phyloP scores from a whole-genome alignment of 2,888 invertebrate genomes.

The Diarsia dahlii region DNA sequence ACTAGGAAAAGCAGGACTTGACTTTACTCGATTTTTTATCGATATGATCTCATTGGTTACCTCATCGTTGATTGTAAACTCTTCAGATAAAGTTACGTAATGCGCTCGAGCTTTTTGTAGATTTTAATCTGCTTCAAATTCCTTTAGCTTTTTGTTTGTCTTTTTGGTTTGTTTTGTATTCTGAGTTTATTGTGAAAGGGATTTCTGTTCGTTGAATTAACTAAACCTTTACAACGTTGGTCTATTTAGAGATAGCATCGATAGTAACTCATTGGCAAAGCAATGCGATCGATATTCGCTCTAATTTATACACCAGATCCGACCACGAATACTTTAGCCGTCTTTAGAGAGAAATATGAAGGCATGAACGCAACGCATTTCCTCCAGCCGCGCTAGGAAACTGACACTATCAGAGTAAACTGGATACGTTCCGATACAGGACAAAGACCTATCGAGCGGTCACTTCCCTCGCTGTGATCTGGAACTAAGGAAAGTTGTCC shows the following conservation, averaged over 20 bases:
- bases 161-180: constrained; percentile 30
- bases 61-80: constrained; percentile 24
- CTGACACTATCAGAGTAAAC: constrained; percentile 75
- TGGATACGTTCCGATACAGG: constrained; percentile 85
- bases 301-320: constrained; percentile 34
- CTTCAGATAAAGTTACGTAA: constrained; percentile 7
- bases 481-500: constrained; percentile 87
- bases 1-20: not conserved
- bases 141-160: constrained; percentile 1
- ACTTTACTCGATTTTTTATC: constrained; percentile 14
- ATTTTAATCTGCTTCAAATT: constrained; percentile 38
- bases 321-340: constrained; percentile 14
- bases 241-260: not conserved
- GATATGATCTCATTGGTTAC: constrained; percentile 42
- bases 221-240: not conserved
- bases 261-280: constrained; percentile 20
- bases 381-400: constrained; percentile 75
- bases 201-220: not conserved
- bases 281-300: constrained; percentile 20
- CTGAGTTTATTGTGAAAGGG: constrained; percentile 19
- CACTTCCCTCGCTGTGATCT: constrained; percentile 85
- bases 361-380: constrained; percentile 67
- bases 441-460: constrained; percentile 88
- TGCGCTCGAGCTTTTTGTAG: constrained; percentile 13
- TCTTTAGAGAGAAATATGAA: constrained; percentile 47